Percentiles rank a stretch among this genome's conserved stretches.
Conservation (phyloP, 2,797 vertebrate genomes). For the Ispidina lecontei region DNA sequence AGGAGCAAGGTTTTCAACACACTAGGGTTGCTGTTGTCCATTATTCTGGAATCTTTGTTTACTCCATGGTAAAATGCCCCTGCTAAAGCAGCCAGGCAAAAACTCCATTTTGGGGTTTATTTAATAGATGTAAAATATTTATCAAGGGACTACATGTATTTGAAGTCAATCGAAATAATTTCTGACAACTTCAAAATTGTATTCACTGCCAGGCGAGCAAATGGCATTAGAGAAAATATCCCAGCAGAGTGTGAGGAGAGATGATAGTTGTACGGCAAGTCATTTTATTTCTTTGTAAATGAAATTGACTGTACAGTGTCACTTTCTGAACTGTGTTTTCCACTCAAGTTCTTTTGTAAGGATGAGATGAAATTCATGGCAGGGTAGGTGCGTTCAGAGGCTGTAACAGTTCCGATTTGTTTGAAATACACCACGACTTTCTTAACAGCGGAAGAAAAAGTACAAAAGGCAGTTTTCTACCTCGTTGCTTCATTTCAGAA, state of each 20-base stretch:
- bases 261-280: slow-evolving; percentile 36
- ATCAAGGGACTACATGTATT: slow-evolving; percentile 33
- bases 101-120: background rate
- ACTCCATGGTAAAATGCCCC: background rate
- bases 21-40: background rate
- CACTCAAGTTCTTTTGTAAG: slow-evolving; percentile 73
- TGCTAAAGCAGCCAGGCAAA: background rate
- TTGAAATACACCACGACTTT: slow-evolving; percentile 57
- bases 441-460: slow-evolving; percentile 53
- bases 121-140: slow-evolving; percentile 38
- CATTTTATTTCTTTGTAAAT: slow-evolving; percentile 71
- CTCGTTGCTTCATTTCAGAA: slow-evolving; percentile 73
- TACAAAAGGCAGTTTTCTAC: slow-evolving; percentile 74
- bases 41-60: background rate
- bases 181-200: slow-evolving; percentile 61
- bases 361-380: slow-evolving; percentile 76
- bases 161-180: slow-evolving; percentile 42
- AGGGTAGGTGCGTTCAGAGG: slow-evolving; percentile 50
- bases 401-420: slow-evolving; percentile 53
- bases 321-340: slow-evolving; percentile 70
- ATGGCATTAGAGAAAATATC: slow-evolving; percentile 45
- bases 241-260: slow-evolving; percentile 13
- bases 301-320: slow-evolving; percentile 54
- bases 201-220: slow-evolving; percentile 45
- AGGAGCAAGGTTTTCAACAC: background rate